Evolutionary conservation across 30 jellyfish, hydroid and myxozoan genomes (phyloP).

Genomic region (Cassiopea andromeda): DNA sequence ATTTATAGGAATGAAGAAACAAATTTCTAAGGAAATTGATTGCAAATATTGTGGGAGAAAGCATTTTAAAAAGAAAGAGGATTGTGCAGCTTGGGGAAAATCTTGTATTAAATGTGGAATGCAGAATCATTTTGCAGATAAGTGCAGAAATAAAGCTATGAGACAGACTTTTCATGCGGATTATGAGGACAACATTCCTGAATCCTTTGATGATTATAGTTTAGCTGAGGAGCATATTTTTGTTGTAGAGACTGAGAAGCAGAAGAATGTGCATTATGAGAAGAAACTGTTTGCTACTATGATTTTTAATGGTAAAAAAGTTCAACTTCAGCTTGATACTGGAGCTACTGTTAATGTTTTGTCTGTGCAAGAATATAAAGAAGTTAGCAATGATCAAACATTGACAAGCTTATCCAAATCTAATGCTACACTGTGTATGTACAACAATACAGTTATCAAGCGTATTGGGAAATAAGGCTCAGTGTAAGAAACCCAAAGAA

Average conservation of each 20-base stretch:
- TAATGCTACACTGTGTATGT: conserved; percentile 26
- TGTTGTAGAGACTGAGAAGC: not conserved
- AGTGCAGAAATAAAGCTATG: conserved; percentile 8
- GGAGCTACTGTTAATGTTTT: conserved; percentile 43
- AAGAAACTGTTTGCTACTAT: conserved; percentile 21
- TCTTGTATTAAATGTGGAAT: conserved; percentile 30
- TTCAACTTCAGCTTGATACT: conserved; percentile 31
- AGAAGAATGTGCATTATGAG: conserved; percentile 18
- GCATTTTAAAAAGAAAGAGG: not conserved
- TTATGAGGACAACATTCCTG: conserved; percentile 26
- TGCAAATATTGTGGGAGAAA: conserved; percentile 9
- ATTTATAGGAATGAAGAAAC: conserved; percentile 3
- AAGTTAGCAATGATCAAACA: conserved; percentile 16
- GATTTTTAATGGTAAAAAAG: conserved; percentile 16
- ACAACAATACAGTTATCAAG: conserved; percentile 14
- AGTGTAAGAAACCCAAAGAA: conserved; percentile 9
- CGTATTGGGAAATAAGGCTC: conserved; percentile 13
- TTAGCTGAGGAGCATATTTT: not conserved
- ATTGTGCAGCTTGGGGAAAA: conserved; percentile 16
- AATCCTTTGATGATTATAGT: conserved; percentile 5
- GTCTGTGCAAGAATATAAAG: conserved; percentile 29
- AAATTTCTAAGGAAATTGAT: conserved; percentile 16
- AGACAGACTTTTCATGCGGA: conserved; percentile 25
- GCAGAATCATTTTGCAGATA: conserved; percentile 11
- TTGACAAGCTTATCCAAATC: conserved; percentile 21